These are phyloP conservation scores for Meliscaeva auricollis DNA, from an alignment of 2,888 invertebrate species.

Conservation along the genomic window DNA sequence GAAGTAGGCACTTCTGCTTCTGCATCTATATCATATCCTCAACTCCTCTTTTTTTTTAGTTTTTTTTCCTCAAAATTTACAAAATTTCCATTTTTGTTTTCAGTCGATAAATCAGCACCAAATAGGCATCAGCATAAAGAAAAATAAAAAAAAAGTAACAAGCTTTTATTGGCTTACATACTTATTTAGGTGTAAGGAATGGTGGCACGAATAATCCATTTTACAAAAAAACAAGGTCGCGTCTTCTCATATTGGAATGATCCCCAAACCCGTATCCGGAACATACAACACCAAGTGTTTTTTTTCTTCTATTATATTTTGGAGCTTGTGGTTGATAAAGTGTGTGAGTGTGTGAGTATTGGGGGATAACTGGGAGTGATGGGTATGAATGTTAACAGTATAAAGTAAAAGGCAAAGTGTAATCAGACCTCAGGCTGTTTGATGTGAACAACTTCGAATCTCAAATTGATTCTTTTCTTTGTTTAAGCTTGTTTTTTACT, in stretches of 20 bases:
- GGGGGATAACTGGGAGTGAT: neutral
- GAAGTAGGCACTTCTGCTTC: neutral
- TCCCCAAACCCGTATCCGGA: neutral
- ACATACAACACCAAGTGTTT: neutral
- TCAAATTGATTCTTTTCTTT: conserved; percentile 13
- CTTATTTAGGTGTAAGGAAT: conserved; percentile 3
- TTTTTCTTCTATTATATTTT: neutral
- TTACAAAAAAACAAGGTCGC: neutral
- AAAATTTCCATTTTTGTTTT: conserved; percentile 14
- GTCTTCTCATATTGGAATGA: conserved; percentile 15
- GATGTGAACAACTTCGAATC: neutral
- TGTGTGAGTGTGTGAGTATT: neutral
- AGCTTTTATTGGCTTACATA: conserved; percentile 36
- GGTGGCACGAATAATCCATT: conserved; percentile 18
- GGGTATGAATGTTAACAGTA: neutral
- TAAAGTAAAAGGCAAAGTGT: conserved; percentile 8
- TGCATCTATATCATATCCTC: neutral
- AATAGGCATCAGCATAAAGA: neutral
- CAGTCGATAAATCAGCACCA: conserved; percentile 29
- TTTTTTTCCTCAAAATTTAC: neutral
- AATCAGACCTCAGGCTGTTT: conserved; percentile 30
- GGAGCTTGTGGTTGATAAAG: neutral
- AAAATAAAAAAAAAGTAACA: neutral
- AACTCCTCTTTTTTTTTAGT: neutral
- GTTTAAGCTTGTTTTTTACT: neutral